These are phyloP conservation scores for Oxytorus armatus DNA, from an alignment of 2,888 invertebrate genomes.

Conservation along the genomic window DNA sequence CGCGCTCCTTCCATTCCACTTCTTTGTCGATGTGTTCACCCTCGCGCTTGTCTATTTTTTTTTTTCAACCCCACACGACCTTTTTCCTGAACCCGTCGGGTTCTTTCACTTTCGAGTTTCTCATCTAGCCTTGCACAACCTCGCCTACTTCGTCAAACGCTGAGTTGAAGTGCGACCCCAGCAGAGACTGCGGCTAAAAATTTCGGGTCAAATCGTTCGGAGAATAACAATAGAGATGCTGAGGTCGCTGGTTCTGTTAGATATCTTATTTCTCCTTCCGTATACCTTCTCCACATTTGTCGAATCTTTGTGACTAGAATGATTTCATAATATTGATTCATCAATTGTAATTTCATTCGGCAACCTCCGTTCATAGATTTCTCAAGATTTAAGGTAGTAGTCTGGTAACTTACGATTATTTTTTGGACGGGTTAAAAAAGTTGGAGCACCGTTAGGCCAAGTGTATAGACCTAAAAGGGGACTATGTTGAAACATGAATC, in stretches of 20 bases:
- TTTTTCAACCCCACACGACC: constrained; percentile 5
- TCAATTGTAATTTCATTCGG: neutral
- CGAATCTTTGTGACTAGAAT: neutral
- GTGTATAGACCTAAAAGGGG: too few species aligned
- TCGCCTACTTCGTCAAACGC: constrained; percentile 28
- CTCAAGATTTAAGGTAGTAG: too few species aligned
- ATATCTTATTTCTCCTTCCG: neutral
- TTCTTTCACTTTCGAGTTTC: constrained; percentile 40
- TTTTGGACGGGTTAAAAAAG: too few species aligned
- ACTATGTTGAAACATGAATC: too few species aligned
- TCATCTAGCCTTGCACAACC: constrained; percentile 44
- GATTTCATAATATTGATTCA: neutral
- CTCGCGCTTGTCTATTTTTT: constrained; percentile 22
- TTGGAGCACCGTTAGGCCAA: too few species aligned
- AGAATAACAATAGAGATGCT: neutral
- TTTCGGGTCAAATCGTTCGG: constrained; percentile 11
- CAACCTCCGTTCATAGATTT: too few species aligned
- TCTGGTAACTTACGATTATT: too few species aligned
- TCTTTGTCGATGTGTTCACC: neutral
- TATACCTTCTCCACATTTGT: neutral
- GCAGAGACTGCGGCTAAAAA: neutral
- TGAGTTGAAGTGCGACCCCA: constrained; percentile 1
- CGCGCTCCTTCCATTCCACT: constrained; percentile 29
- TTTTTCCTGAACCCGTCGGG: constrained; percentile 9
- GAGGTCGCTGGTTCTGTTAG: neutral